Evolutionary conservation across 1,140 invertebrate genomes (phyloP).

Genomic region (Stegodyphus mimosarum): DNA sequence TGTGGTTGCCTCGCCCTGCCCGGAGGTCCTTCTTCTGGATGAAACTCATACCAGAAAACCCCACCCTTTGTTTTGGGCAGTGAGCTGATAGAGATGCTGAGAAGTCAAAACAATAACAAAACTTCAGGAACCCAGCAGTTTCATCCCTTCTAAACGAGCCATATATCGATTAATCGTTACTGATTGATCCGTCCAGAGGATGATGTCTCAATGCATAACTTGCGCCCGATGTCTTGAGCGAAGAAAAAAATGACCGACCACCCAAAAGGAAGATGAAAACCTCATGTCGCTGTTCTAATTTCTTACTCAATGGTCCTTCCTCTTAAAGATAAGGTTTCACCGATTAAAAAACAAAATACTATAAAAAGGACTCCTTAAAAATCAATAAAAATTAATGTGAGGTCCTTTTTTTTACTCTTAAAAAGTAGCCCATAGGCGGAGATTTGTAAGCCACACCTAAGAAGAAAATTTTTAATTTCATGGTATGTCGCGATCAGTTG

Average conservation of each 20-base stretch:
- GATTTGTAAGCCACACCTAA: conserved; percentile 13
- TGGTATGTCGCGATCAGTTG: neutral
- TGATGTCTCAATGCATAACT: conserved; percentile 43
- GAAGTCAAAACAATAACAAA: neutral
- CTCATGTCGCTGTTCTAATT: conserved; percentile 18
- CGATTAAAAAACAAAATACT: conserved; percentile 8
- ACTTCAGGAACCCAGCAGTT: neutral
- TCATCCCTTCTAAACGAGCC: conserved; percentile 12
- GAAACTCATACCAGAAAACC: conserved; percentile 17
- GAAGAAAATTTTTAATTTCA: conserved; percentile 13
- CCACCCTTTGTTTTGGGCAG: conserved; percentile 34
- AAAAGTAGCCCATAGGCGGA: conserved; percentile 3
- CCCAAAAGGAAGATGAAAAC: conserved; percentile 34
- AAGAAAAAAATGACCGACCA: conserved; percentile 12
- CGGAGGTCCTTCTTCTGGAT: conserved; percentile 4
- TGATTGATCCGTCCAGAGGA: conserved; percentile 40
- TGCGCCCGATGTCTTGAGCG: neutral
- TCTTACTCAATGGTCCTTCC: neutral
- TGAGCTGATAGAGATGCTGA: neutral
- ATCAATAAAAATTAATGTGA: conserved; percentile 8
- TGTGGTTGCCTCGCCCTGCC: conserved; percentile 39
- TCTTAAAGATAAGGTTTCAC: neutral
- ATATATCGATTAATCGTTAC: conserved; percentile 48
- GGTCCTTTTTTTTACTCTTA: conserved; percentile 23
- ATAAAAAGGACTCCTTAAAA: neutral